Evolutionary conservation across 2,113 vertebrate species (phyloP).

Genomic region (Paradisaea rubra): DNA sequence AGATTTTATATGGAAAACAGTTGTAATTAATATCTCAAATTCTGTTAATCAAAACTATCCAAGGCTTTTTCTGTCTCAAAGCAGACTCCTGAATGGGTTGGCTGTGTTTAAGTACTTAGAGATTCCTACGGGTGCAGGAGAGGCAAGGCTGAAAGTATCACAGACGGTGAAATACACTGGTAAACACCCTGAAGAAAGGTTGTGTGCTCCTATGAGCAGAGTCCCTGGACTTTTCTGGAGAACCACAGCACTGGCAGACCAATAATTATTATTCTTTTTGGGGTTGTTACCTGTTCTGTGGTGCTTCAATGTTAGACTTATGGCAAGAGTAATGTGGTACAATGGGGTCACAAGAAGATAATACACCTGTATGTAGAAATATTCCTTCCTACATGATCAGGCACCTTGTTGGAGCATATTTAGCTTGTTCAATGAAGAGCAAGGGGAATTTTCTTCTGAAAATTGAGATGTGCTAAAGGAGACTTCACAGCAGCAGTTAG

Average conservation of each 20-base stretch:
- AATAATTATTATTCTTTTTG: neutral
- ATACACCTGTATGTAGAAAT: neutral
- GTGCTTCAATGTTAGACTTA: neutral
- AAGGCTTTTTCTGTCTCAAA: neutral
- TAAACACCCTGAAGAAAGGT: neutral
- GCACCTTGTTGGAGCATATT: neutral
- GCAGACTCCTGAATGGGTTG: neutral
- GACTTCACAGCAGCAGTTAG: neutral
- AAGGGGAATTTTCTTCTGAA: neutral
- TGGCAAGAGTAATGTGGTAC: neutral
- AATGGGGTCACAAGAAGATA: neutral
- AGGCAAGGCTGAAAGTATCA: neutral
- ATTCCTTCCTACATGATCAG: neutral
- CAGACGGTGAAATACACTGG: neutral
- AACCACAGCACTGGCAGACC: neutral
- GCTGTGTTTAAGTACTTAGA: neutral
- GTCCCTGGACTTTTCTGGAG: neutral
- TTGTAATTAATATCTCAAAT: neutral
- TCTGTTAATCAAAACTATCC: neutral
- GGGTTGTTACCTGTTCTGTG: neutral
- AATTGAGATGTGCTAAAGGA: neutral
- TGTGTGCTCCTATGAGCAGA: neutral
- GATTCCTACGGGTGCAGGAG: rapidly evolving
- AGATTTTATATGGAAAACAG: neutral
- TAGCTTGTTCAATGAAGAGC: neutral